phyloP scores from a whole-genome alignment of 1,140 invertebrate species.

The Drosophila punjabiensis region DNA sequence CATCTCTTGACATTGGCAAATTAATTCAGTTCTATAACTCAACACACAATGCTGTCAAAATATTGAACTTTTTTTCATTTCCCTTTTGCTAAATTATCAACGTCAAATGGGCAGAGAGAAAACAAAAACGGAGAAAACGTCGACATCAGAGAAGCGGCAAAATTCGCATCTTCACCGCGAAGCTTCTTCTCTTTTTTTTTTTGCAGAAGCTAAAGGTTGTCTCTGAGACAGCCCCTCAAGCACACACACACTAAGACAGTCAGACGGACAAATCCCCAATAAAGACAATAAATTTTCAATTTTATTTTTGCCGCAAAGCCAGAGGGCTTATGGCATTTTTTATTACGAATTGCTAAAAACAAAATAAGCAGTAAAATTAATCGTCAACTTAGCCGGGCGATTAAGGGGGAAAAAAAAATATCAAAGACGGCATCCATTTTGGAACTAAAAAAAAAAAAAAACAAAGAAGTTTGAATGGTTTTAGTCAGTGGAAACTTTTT shows the following conservation, averaged over 20 bases:
- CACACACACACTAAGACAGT: constrained; percentile 4
- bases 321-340: constrained; percentile 54
- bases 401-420: constrained; percentile 38
- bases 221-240: constrained; percentile 29
- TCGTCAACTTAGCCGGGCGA: constrained; percentile 71
- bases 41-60: constrained; percentile 81
- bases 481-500: constrained; percentile 29
- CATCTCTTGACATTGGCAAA: constrained; percentile 47
- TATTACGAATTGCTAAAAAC: constrained; percentile 72
- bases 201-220: constrained; percentile 71
- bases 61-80: constrained; percentile 65
- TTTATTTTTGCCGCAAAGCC: constrained; percentile 71
- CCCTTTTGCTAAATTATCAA: constrained; percentile 71
- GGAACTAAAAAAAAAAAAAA: neutral
- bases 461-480: constrained; percentile 22
- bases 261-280: constrained; percentile 28
- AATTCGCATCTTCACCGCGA: constrained; percentile 34
- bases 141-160: constrained; percentile 42
- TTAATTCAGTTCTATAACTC: constrained; percentile 82
- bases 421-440: constrained; percentile 69
- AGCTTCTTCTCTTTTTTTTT: constrained; percentile 11
- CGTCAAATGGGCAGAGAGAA: constrained; percentile 63
- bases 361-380: constrained; percentile 83
- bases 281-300: constrained; percentile 80
- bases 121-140: constrained; percentile 23